A percentile compares a stretch with the other conserved stretches of the same genome.
Evolutionary conservation across 2,888 invertebrate species (phyloP).

Genomic region (Limnephilus lunatus): DNA sequence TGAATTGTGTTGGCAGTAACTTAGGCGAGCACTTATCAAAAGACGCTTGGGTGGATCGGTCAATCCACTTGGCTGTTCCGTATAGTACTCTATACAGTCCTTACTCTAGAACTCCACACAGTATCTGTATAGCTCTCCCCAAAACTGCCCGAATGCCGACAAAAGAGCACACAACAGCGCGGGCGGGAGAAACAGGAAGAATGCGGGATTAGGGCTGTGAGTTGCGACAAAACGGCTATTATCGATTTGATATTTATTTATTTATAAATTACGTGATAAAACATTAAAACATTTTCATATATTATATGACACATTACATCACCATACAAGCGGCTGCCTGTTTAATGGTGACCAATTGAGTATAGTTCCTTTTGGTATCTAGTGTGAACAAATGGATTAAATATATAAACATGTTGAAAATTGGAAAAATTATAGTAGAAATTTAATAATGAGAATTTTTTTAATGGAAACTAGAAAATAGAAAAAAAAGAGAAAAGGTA

Average conservation of each 20-base stretch:
- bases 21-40: constrained; percentile 61
- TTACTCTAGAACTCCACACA: not conserved
- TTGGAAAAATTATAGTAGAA: too few species aligned
- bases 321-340: too few species aligned
- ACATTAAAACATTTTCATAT: too few species aligned
- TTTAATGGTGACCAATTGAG: too few species aligned
- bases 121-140: constrained; percentile 24
- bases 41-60: constrained; percentile 54
- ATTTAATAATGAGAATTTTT: too few species aligned
- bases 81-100: not conserved
- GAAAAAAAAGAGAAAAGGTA: too few species aligned
- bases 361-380: too few species aligned
- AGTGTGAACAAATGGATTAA: too few species aligned
- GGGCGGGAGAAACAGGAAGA: not conserved
- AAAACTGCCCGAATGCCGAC: constrained; percentile 42
- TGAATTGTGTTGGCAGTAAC: constrained; percentile 48
- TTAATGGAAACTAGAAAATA: too few species aligned
- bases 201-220: not conserved
- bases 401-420: too few species aligned
- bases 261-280: too few species aligned
- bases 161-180: constrained; percentile 16
- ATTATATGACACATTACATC: too few species aligned
- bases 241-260: not conserved
- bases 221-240: not conserved
- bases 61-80: constrained; percentile 54